phyloP scores from a whole-genome alignment of 2,888 invertebrate species.

The Clostera curtula region DNA sequence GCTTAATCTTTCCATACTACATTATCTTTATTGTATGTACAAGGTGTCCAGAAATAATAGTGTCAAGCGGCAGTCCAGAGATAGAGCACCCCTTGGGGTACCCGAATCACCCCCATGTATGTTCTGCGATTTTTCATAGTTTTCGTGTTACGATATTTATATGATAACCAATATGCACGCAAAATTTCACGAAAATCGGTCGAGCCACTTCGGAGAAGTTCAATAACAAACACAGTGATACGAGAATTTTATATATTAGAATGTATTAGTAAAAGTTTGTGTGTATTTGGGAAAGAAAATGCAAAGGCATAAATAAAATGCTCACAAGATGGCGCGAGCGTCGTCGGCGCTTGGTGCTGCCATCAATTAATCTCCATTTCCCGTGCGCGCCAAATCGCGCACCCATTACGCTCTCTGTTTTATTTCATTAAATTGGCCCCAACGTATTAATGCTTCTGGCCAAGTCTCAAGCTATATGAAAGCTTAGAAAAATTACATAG shows the following conservation, averaged over 20 bases:
- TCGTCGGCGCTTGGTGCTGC: constrained; percentile 50
- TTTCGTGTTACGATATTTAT: no score
- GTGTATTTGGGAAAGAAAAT: constrained; percentile 26
- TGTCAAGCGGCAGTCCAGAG: no score
- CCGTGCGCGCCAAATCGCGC: constrained; percentile 62
- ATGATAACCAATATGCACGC: no score
- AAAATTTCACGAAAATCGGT: no score
- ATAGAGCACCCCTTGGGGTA: no score
- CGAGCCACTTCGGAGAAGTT: no score
- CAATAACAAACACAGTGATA: no score
- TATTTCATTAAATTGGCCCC: constrained; percentile 69
- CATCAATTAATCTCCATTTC: constrained; percentile 70
- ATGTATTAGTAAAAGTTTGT: constrained; percentile 3
- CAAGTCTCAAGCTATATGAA: constrained; percentile 52
- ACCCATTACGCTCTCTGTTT: constrained; percentile 62
- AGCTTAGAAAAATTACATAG: constrained; percentile 49
- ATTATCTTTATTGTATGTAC: no score
- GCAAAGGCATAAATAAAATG: constrained; percentile 56
- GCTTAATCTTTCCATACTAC: no score
- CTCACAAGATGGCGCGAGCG: constrained; percentile 53
- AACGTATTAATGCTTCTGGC: constrained; percentile 60
- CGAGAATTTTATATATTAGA: not conserved
- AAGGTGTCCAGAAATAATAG: no score
- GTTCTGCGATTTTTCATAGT: no score
- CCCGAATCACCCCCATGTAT: no score